Evolutionary conservation across 2,888 invertebrate species (phyloP).

Genomic region (Tenthredo distinguenda): DNA sequence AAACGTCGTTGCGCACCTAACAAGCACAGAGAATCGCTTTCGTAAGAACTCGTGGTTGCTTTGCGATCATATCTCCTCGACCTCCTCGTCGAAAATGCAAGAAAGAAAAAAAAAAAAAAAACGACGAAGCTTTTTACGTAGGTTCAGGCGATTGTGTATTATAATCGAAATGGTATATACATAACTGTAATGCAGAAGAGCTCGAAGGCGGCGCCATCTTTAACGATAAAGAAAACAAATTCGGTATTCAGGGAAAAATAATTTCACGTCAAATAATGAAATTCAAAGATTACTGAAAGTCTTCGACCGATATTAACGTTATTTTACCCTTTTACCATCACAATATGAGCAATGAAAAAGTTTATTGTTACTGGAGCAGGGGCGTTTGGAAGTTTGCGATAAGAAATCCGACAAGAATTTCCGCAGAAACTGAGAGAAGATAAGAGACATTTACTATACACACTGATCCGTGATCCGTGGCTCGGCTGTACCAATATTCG

Average conservation of each 20-base stretch:
- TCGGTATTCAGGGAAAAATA: not conserved
- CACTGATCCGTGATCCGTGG: not conserved
- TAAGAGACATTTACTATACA: slow-evolving; percentile 16
- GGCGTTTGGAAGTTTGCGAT: not conserved
- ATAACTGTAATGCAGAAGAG: not conserved
- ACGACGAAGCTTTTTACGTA: slow-evolving; percentile 55
- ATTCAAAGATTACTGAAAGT: not conserved
- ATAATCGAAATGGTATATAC: slow-evolving; percentile 59
- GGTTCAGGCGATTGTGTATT: slow-evolving; percentile 49
- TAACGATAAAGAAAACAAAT: slow-evolving; percentile 52
- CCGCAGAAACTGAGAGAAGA: slow-evolving; percentile 20
- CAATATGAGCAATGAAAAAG: not conserved
- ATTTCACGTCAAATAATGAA: not conserved
- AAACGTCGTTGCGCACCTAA: slow-evolving; percentile 59
- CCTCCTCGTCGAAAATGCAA: slow-evolving; percentile 55
- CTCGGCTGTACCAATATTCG: slow-evolving; percentile 16
- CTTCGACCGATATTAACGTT: not conserved
- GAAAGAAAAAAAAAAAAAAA: slow-evolving; percentile 33
- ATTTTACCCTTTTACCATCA: not conserved
- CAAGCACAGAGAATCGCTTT: slow-evolving; percentile 58
- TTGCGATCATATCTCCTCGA: slow-evolving; percentile 62
- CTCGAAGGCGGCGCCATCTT: slow-evolving; percentile 29
- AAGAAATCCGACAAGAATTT: slow-evolving; percentile 13
- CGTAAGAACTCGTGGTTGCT: slow-evolving; percentile 50
- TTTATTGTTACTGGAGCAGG: slow-evolving; percentile 2